These are phyloP conservation scores for Mycetomoellerius zeteki DNA, from an alignment of 1,140 invertebrate genomes.

Conservation along the genomic window DNA sequence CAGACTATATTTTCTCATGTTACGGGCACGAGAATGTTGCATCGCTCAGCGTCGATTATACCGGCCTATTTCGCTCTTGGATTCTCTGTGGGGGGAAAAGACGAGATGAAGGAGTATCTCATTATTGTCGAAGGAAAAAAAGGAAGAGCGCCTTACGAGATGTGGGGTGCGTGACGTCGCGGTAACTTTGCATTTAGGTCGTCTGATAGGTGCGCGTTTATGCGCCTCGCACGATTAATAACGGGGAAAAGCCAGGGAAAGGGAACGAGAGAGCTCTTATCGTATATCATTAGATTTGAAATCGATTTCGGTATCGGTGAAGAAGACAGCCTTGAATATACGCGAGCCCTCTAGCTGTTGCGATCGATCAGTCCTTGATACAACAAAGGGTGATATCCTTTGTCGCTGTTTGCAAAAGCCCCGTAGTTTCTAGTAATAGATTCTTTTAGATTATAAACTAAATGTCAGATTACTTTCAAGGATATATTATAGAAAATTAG, in stretches of 20 bases:
- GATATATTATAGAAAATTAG: not conserved
- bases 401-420: conserved; percentile 17
- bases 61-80: conserved; percentile 47
- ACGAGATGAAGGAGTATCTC: conserved; percentile 51
- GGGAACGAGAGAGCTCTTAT: conserved; percentile 40
- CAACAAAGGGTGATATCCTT: conserved; percentile 41
- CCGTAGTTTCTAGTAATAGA: not conserved
- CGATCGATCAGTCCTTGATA: conserved; percentile 38
- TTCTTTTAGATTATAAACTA: conserved; percentile 9
- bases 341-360: not conserved
- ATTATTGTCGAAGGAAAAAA: conserved; percentile 26
- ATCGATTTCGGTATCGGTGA: conserved; percentile 48
- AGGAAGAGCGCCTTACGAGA: conserved; percentile 43
- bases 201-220: conserved; percentile 54
- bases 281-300: conserved; percentile 58
- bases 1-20: conserved; percentile 24
- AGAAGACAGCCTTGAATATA: conserved; percentile 36
- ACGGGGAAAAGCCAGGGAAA: conserved; percentile 24
- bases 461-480: not conserved
- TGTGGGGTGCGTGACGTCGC: conserved; percentile 45
- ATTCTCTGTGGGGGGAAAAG: conserved; percentile 11
- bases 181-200: conserved; percentile 59
- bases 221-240: conserved; percentile 55
- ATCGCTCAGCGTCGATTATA: conserved; percentile 37
- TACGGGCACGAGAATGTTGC: not conserved